These are phyloP conservation scores for Psittacara wagleri DNA, from an alignment of 2,113 vertebrate species.

Conservation along the genomic window DNA sequence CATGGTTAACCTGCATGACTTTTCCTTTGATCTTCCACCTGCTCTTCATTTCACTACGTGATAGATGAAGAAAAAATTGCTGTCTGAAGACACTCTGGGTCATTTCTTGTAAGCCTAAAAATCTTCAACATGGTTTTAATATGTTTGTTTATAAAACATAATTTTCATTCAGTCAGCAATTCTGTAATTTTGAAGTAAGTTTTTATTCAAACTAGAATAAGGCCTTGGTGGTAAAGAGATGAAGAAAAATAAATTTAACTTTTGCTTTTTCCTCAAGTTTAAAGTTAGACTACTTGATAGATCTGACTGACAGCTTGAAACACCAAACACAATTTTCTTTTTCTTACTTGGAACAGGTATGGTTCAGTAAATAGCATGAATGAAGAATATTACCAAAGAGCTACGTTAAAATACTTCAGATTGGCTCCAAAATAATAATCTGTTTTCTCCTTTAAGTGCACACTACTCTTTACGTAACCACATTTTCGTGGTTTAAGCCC, in stretches of 20 bases:
- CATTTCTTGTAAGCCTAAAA: neutral
- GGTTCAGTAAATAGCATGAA: neutral
- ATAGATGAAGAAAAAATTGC: neutral
- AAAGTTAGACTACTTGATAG: neutral
- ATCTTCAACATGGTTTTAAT: neutral
- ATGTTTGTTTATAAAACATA: neutral
- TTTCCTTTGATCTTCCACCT: constrained; percentile 30
- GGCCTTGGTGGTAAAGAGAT: neutral
- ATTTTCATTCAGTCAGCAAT: neutral
- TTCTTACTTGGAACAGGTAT: neutral
- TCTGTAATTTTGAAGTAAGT: neutral
- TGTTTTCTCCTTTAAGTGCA: neutral
- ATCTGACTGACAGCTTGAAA: neutral
- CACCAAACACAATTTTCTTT: neutral
- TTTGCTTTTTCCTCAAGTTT: neutral
- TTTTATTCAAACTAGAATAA: neutral
- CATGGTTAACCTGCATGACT: neutral
- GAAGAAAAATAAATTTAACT: neutral
- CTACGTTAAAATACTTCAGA: neutral
- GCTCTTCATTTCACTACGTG: neutral
- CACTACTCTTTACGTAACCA: neutral
- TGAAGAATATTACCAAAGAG: neutral
- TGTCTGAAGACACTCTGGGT: neutral
- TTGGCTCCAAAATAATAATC: neutral
- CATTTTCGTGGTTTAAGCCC: fast-evolving